Evolutionary conservation across 2,888 invertebrate genomes (phyloP).

Genomic region (Synergus gifuensis): DNA sequence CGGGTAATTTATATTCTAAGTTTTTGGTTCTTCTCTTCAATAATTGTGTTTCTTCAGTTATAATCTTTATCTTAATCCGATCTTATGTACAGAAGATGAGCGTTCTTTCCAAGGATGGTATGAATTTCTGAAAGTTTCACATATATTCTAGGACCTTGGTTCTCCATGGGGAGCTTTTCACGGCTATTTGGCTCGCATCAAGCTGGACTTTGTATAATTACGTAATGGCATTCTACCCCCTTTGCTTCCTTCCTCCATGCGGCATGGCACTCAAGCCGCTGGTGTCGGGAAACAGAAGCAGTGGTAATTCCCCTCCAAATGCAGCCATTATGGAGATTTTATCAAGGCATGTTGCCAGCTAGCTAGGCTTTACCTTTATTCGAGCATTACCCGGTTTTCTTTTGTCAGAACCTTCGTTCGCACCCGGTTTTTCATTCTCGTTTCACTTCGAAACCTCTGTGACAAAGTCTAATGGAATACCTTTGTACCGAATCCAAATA

Average conservation of each 20-base stretch:
- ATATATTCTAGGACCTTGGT: conserved; percentile 47
- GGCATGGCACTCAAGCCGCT: conserved; percentile 54
- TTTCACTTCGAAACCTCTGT: not conserved
- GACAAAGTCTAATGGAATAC: not conserved
- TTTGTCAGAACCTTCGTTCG: conserved; percentile 52
- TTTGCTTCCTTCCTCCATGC: conserved; percentile 45
- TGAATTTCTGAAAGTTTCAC: conserved; percentile 37
- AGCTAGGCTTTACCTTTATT: conserved; percentile 64
- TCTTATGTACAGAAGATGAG: not conserved
- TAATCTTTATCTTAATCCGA: no score
- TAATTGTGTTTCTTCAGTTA: not conserved
- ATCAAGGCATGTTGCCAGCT: conserved; percentile 68
- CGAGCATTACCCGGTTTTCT: conserved; percentile 58
- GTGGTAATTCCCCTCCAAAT: conserved; percentile 67
- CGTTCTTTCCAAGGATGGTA: conserved; percentile 18
- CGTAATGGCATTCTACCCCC: conserved; percentile 60
- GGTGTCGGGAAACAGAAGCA: conserved; percentile 64
- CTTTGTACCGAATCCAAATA: not conserved
- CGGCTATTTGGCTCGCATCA: conserved; percentile 63
- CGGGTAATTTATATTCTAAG: no score
- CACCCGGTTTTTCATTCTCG: conserved; percentile 22
- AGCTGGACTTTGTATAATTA: conserved; percentile 68
- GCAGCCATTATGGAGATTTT: conserved; percentile 72
- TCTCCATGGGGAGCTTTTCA: conserved; percentile 52
- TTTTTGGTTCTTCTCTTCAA: not conserved